phyloP scores from a whole-genome alignment of 2,888 invertebrate genomes.

The Tetropium fuscum region DNA sequence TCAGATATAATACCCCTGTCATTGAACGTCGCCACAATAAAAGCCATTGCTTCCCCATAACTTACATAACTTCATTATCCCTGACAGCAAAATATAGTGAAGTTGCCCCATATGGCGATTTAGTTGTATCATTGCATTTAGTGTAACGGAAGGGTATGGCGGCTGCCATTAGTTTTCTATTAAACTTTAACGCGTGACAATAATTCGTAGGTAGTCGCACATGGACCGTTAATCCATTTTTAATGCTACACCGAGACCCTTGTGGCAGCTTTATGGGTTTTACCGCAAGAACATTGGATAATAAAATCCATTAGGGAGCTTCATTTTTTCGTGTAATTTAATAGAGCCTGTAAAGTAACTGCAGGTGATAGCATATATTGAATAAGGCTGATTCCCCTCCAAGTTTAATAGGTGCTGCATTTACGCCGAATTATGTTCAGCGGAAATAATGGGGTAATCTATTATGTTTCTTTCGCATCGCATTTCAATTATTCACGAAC shows the following conservation, averaged over 20 bases:
- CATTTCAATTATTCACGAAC: too few species aligned
- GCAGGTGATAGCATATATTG: too few species aligned
- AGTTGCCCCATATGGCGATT: slow-evolving; percentile 2
- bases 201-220: slow-evolving; percentile 15
- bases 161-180: slow-evolving; percentile 27
- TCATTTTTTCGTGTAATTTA: slow-evolving; percentile 15
- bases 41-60: slow-evolving; percentile 17
- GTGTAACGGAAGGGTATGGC: slow-evolving; percentile 12
- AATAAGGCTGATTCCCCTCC: too few species aligned
- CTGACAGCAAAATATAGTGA: slow-evolving; percentile 7
- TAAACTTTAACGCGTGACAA: slow-evolving; percentile 23
- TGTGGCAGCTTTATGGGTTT: slow-evolving; percentile 10
- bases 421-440: too few species aligned
- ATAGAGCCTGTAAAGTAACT: too few species aligned
- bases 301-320: slow-evolving; percentile 17
- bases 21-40: too few species aligned
- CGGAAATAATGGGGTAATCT: too few species aligned
- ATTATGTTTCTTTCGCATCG: too few species aligned
- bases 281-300: neutral
- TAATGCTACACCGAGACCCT: slow-evolving; percentile 7
- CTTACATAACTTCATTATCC: slow-evolving; percentile 20
- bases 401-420: too few species aligned
- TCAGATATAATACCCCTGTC: too few species aligned
- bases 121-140: slow-evolving; percentile 11
- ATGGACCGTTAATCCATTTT: slow-evolving; percentile 18